Conservation (phyloP, 1,140 invertebrate species). For the Aphidius ervi region DNA sequence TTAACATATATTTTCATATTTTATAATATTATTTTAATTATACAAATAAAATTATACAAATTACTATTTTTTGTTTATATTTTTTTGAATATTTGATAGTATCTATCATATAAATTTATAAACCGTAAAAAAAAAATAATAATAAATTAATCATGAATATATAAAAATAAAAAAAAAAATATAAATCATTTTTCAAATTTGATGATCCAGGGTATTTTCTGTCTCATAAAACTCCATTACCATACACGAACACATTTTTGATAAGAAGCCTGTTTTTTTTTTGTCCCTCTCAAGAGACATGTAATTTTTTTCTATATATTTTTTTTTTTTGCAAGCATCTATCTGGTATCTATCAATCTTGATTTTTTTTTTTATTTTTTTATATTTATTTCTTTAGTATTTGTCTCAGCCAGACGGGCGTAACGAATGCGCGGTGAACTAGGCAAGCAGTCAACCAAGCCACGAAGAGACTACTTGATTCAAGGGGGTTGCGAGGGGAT, state of each 20-base stretch:
- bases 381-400: not conserved
- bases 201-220: not conserved
- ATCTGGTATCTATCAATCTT: not conserved
- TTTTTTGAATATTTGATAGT: too few relatives aligned
- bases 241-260: not conserved
- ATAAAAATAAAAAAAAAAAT: not conserved
- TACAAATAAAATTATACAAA: too few relatives aligned
- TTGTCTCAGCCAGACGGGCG: not conserved
- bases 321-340: not conserved
- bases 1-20: too few relatives aligned
- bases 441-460: not conserved
- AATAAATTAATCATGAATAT: too few relatives aligned
- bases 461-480: too few relatives aligned
- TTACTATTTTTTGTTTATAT: too few relatives aligned
- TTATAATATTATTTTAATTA: too few relatives aligned
- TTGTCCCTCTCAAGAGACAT: not conserved
- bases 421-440: slow-evolving; percentile 2
- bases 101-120: too few relatives aligned
- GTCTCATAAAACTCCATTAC: not conserved
- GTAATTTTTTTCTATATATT: not conserved
- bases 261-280: not conserved
- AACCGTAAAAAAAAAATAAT: too few relatives aligned
- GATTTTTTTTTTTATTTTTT: not conserved
- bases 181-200: not conserved
- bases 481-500: too few relatives aligned